A percentile compares a stretch with the other conserved stretches of the same genome.
These are phyloP conservation scores for Aphelocoma californica DNA, from an alignment of 2,797 vertebrate genomes.

Conservation along the genomic window DNA sequence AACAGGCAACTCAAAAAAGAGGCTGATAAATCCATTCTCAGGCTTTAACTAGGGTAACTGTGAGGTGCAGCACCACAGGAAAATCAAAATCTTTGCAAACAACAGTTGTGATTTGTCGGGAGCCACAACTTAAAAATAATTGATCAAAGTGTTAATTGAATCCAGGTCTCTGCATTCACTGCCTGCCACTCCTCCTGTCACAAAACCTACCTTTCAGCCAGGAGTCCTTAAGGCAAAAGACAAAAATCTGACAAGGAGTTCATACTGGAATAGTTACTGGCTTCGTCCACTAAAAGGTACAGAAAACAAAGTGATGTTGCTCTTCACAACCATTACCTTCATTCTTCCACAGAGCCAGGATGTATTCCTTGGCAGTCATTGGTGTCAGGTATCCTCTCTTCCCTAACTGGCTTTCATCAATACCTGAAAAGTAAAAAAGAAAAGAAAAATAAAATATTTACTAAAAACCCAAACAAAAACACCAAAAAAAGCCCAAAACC, in stretches of 20 bases:
- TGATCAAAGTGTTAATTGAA: not conserved
- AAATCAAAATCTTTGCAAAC: not conserved
- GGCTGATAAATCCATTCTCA: not conserved
- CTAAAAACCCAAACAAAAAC: not conserved
- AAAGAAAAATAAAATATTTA: not conserved
- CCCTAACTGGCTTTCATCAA: conserved; percentile 75
- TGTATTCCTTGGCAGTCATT: conserved; percentile 83
- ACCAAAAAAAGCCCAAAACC: too few species aligned
- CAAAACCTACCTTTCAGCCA: not conserved
- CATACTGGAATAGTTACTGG: not conserved
- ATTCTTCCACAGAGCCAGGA: conserved; percentile 84
- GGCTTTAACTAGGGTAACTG: not conserved
- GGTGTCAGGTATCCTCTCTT: conserved; percentile 91
- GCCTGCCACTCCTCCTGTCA: not conserved
- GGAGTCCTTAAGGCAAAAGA: not conserved
- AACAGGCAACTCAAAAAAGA: not conserved
- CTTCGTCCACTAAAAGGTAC: not conserved
- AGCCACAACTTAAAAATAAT: not conserved
- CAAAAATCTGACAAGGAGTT: not conserved
- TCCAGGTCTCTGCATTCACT: not conserved
- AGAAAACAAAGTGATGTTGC: not conserved
- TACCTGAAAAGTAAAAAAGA: conserved; percentile 33
- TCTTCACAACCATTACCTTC: conserved; percentile 80
- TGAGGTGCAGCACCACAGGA: not conserved
- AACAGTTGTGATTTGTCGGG: not conserved